phyloP scores from a whole-genome alignment of 2,113 vertebrate species.

The Leiothrix lutea region DNA sequence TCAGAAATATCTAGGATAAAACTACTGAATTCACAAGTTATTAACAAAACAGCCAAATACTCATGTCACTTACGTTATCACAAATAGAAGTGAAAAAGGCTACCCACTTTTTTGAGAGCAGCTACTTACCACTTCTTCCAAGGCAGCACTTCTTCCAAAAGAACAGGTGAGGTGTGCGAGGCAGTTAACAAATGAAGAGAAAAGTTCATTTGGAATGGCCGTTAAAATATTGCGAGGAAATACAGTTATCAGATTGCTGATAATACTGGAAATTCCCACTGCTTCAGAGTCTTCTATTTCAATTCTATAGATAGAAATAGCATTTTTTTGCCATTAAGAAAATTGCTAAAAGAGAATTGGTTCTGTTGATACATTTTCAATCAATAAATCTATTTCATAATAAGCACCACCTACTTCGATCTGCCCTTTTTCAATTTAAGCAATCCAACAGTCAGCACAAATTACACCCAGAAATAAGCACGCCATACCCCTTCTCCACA shows the following conservation, averaged over 20 bases:
- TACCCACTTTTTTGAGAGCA: not conserved
- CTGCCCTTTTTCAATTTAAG: not conserved
- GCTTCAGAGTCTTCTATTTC: conserved; percentile 99
- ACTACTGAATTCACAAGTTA: not conserved
- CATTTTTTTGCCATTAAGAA: not conserved
- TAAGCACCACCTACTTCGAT: not conserved
- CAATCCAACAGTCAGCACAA: not conserved
- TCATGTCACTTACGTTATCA: not conserved
- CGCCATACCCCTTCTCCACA: not conserved
- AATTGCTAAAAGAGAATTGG: not conserved
- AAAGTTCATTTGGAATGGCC: conserved; percentile 94
- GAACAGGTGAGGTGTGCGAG: conserved; percentile 96
- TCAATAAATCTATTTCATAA: not conserved
- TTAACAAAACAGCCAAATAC: not conserved
- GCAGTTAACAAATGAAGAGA: conserved; percentile 98
- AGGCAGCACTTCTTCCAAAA: conserved; percentile 94
- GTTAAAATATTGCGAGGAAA: conserved; percentile 92
- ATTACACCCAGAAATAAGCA: not conserved
- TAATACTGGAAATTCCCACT: conserved; percentile 94
- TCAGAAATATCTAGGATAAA: not conserved
- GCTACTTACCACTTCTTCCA: conserved; percentile 95
- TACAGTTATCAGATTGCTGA: conserved; percentile 97
- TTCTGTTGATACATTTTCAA: not conserved
- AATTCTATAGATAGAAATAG: conserved; percentile 80
- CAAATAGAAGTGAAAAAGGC: not conserved